Percentiles rank a stretch among this genome's conserved stretches.
Evolutionary conservation across 2,797 vertebrate species (phyloP).

Genomic region (Centropyge bicolor): DNA sequence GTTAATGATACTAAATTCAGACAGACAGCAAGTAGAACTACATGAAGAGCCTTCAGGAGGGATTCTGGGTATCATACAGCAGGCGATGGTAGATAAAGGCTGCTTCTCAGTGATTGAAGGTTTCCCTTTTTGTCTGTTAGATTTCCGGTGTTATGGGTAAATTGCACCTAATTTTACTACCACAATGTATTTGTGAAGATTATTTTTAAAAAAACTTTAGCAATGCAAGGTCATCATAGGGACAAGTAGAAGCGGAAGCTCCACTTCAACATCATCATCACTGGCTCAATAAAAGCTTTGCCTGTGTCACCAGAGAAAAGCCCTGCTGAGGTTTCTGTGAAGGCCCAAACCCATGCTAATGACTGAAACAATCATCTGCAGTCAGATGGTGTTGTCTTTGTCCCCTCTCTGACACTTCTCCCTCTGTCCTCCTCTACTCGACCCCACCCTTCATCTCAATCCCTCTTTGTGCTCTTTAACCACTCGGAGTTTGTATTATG

Average conservation of each 20-base stretch:
- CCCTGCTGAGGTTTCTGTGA: conserved; percentile 46
- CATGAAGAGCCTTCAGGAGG: not conserved
- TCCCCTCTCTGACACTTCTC: conserved; percentile 64
- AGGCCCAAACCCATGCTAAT: conserved; percentile 52
- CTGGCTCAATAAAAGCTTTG: conserved; percentile 52
- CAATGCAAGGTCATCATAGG: conserved; percentile 15
- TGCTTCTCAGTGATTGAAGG: not conserved
- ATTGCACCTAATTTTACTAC: not conserved
- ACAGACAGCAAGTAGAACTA: not conserved
- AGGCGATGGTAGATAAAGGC: not conserved
- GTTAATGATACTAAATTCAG: not conserved
- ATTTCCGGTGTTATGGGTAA: not conserved
- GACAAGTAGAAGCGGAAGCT: conserved; percentile 31
- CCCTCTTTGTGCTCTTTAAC: conserved; percentile 60
- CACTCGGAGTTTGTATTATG: conserved; percentile 31
- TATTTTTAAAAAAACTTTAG: not conserved
- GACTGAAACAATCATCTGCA: conserved; percentile 68
- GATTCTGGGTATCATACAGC: not conserved
- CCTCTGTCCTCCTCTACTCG: conserved; percentile 60
- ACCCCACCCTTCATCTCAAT: conserved; percentile 61
- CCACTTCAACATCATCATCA: conserved; percentile 53
- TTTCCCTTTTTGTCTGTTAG: not conserved
- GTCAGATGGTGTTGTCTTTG: conserved; percentile 73
- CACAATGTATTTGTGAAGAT: not conserved
- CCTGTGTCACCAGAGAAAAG: conserved; percentile 52